Evolutionary conservation across 2,113 vertebrate species (phyloP).

Genomic region (Petaurus breviceps): DNA sequence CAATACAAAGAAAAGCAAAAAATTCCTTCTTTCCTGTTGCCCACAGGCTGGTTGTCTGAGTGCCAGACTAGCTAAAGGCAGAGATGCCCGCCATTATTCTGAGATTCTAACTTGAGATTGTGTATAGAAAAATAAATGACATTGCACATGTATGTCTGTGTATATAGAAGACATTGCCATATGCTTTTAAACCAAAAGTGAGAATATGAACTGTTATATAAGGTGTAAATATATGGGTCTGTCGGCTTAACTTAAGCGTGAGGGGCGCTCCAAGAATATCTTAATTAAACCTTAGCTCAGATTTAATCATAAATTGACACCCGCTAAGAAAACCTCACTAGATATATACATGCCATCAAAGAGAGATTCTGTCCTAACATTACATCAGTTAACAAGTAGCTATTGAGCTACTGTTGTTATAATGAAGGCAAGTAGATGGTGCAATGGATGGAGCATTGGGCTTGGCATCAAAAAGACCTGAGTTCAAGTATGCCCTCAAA

Average conservation of each 20-base stretch:
- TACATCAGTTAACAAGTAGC: constrained; percentile 21
- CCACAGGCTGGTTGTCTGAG: background rate
- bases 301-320: background rate
- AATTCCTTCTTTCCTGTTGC: background rate
- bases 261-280: background rate
- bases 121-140: background rate
- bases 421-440: background rate
- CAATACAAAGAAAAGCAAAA: background rate
- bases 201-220: background rate
- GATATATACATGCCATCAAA: background rate
- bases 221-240: background rate
- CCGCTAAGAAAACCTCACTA: constrained; percentile 18
- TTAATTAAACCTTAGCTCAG: constrained; percentile 15
- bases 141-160: no score
- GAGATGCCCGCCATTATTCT: background rate
- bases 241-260: constrained; percentile 1
- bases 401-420: constrained; percentile 39
- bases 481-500: background rate
- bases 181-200: background rate
- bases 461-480: background rate
- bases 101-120: background rate
- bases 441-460: background rate
- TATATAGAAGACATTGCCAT: background rate
- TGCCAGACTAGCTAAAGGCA: background rate
- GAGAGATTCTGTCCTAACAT: constrained; percentile 42